Conservation (phyloP, 2,113 vertebrate genomes). For the Telmatochromis sp. region DNA sequence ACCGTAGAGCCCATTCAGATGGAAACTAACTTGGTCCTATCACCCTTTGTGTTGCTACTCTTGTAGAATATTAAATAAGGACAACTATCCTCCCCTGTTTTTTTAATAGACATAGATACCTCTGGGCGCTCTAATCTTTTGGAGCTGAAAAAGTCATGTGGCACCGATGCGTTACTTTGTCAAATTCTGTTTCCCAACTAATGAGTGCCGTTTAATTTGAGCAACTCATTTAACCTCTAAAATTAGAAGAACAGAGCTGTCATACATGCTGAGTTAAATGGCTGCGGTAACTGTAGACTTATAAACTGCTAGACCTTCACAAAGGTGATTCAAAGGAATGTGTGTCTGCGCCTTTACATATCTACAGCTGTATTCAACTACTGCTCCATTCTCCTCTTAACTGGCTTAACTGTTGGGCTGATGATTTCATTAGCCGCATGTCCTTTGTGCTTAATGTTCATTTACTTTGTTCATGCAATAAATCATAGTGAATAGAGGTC, state of each 20-base stretch:
- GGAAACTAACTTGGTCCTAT: neutral
- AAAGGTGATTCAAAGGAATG: neutral
- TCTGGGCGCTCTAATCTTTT: neutral
- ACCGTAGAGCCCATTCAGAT: neutral
- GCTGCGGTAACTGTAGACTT: neutral
- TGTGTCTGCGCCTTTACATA: neutral
- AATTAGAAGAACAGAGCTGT: neutral
- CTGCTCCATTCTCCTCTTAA: constrained; percentile 13
- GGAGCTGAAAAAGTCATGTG: neutral
- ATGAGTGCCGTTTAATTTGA: neutral
- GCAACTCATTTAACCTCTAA: neutral
- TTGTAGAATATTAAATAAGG: neutral
- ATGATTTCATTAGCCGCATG: constrained; percentile 35
- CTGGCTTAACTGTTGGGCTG: neutral
- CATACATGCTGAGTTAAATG: neutral
- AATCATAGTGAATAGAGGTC: constrained; percentile 41
- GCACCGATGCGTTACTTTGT: neutral
- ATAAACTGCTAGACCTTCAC: neutral
- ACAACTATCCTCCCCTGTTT: neutral
- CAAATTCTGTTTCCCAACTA: neutral
- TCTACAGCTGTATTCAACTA: constrained; percentile 1
- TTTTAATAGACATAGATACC: neutral
- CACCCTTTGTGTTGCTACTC: neutral
- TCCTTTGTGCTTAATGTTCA: constrained; percentile 39
- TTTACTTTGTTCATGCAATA: constrained; percentile 30